These are phyloP conservation scores for Desmodus rotundus DNA, from an alignment of 2,113 vertebrate species.

Conservation along the genomic window DNA sequence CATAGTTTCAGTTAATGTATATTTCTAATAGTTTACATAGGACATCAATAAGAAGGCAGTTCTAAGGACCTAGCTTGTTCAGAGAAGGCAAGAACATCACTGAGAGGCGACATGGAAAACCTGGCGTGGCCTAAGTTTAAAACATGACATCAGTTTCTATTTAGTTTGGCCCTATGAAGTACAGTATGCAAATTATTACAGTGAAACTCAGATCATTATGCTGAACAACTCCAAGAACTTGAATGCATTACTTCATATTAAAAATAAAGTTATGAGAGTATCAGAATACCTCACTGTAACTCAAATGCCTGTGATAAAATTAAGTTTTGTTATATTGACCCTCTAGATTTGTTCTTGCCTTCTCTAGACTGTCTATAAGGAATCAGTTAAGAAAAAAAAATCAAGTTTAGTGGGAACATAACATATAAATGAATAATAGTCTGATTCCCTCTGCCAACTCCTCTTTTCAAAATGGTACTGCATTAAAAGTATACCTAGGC, in stretches of 20 bases:
- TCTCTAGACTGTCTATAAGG: not conserved
- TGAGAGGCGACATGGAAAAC: not conserved
- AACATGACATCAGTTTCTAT: not conserved
- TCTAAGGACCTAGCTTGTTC: not conserved
- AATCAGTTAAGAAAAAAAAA: constrained; percentile 18
- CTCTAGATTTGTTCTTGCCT: not conserved
- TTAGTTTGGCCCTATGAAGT: not conserved
- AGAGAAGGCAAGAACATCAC: not conserved
- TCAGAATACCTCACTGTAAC: not conserved
- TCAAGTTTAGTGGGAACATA: not conserved
- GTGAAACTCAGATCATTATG: not conserved
- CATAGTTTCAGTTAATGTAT: not conserved
- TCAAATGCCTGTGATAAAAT: not conserved
- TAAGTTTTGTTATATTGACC: not conserved
- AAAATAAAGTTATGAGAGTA: not conserved
- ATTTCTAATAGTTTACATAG: not conserved
- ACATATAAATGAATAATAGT: not conserved
- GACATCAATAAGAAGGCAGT: not conserved
- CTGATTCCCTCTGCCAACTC: not conserved
- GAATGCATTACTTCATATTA: not conserved
- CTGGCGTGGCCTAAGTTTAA: not conserved
- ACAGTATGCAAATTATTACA: not conserved
- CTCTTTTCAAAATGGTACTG: not conserved
- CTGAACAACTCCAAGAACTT: not conserved
- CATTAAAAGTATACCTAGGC: not conserved